A percentile compares a stretch with the other conserved stretches of the same genome.
Evolutionary conservation across 53 echinoderm and acorn worm species (phyloP).

Genomic region (Astropecten irregularis): DNA sequence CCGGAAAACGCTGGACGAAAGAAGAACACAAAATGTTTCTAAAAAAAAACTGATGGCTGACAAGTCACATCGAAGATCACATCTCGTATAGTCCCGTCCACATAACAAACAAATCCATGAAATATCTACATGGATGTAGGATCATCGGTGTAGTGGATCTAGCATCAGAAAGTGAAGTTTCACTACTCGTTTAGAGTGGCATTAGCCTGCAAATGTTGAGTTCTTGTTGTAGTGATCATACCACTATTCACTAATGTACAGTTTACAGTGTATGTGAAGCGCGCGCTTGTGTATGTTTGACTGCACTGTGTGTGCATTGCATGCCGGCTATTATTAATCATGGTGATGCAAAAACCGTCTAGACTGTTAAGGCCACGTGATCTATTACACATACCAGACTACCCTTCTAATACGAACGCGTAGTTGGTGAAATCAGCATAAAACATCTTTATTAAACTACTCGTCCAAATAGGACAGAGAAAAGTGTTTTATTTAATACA

Average conservation of each 20-base stretch:
- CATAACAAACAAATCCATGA: constrained; percentile 44
- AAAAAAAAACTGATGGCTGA: too few species aligned
- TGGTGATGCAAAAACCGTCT: constrained; percentile 54
- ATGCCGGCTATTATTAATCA: too few species aligned
- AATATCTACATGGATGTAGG: constrained; percentile 14
- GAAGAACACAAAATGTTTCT: not conserved
- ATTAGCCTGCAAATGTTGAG: too few species aligned
- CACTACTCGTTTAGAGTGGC: too few species aligned
- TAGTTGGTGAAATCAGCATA: not conserved
- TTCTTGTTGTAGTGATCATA: too few species aligned
- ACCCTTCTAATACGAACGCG: not conserved
- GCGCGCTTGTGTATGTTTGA: too few species aligned
- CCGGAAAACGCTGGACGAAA: constrained; percentile 38
- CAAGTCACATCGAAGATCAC: constrained; percentile 18
- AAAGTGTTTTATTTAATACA: not conserved
- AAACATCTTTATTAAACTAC: not conserved
- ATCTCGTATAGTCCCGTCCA: constrained; percentile 7
- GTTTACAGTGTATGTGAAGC: too few species aligned
- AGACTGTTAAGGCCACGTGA: constrained; percentile 48
- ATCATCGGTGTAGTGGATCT: too few species aligned
- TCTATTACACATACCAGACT: constrained; percentile 48
- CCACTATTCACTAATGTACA: too few species aligned
- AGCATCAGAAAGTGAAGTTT: too few species aligned
- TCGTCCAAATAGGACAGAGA: too few species aligned
- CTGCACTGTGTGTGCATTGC: too few species aligned